phyloP scores from a whole-genome alignment of 2,113 vertebrate genomes.

The Myocastor coypus region DNA sequence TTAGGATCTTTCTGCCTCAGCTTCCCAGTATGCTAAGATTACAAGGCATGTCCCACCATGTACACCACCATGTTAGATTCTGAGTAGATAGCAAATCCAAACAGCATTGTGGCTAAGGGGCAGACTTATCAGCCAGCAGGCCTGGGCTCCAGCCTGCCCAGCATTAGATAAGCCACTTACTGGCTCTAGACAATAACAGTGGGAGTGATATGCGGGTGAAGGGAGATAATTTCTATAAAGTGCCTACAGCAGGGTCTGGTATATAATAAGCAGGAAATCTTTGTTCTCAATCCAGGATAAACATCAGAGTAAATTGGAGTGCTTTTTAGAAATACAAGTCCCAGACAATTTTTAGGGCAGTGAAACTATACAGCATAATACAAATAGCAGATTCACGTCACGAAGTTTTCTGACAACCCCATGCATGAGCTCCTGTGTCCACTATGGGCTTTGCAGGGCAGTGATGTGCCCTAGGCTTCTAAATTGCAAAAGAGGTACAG shows the following conservation, averaged over 20 bases:
- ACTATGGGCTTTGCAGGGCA: not conserved
- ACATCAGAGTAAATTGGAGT: accelerated
- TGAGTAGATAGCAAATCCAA: not conserved
- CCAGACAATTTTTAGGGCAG: not conserved
- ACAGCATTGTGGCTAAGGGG: not conserved
- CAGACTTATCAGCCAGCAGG: not conserved
- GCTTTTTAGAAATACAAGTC: not conserved
- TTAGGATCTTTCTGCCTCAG: not conserved
- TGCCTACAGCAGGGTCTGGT: not conserved
- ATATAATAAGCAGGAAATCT: not conserved
- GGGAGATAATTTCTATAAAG: not conserved
- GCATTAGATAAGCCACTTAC: not conserved
- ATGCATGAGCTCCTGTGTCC: not conserved
- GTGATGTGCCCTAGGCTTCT: accelerated
- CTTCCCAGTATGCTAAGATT: not conserved
- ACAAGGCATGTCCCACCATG: not conserved
- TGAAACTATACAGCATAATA: too few relatives aligned
- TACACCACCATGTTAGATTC: not conserved
- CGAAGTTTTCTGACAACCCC: accelerated
- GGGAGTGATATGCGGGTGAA: not conserved
- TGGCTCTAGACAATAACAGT: not conserved
- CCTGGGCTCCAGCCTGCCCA: not conserved
- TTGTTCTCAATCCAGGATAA: not conserved
- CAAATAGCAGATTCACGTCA: accelerated
- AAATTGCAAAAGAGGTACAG: accelerated